Conservation (phyloP, 2,113 vertebrate species). For the Pluvialis apricaria region DNA sequence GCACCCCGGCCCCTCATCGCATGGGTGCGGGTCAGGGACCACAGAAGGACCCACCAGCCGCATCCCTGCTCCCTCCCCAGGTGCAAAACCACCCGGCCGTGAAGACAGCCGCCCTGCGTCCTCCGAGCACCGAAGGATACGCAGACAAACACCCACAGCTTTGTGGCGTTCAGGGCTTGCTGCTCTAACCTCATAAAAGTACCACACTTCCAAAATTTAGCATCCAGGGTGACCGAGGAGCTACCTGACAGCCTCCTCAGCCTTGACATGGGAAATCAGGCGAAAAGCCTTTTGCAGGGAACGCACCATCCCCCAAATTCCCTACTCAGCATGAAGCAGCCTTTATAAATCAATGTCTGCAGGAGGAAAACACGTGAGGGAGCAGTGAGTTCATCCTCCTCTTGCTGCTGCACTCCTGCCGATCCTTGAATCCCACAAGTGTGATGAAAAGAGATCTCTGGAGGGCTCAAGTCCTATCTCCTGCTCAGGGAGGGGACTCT, state of each 20-base stretch:
- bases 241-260: background rate
- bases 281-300: background rate
- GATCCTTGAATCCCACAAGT: background rate
- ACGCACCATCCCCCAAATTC: background rate
- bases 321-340: background rate
- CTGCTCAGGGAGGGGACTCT: background rate
- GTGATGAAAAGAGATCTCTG: background rate
- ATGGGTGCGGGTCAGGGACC: rapidly evolving
- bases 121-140: background rate
- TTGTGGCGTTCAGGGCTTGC: background rate
- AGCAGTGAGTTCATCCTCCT: background rate
- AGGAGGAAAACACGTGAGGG: background rate
- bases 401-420: background rate
- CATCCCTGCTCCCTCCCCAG: background rate
- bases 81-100: background rate
- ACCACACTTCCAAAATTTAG: background rate
- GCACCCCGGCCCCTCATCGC: background rate
- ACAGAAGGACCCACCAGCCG: background rate
- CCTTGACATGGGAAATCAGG: background rate
- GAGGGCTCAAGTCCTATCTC: background rate
- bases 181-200: background rate
- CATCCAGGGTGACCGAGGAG: background rate
- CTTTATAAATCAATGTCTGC: slow-evolving; percentile 24
- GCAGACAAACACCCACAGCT: background rate
- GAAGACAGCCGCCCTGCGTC: background rate